A percentile compares a stretch with the other conserved stretches of the same genome.
Conservation (phyloP, 2,888 invertebrate species). For the Platerodrilus igneus region DNA sequence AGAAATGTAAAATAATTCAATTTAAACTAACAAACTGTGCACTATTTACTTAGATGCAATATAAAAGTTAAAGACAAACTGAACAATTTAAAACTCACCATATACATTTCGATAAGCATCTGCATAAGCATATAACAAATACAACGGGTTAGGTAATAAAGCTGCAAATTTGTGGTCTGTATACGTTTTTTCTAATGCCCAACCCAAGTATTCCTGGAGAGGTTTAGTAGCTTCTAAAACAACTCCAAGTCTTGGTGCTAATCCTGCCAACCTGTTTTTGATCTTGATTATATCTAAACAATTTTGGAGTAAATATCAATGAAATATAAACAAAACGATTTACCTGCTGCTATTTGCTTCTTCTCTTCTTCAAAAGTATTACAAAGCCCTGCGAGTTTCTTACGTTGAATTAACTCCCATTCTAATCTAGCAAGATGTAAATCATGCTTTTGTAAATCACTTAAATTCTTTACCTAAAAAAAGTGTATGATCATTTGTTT, state of each 20-base stretch:
- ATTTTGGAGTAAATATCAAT: too few species aligned
- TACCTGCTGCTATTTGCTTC: constrained; percentile 68
- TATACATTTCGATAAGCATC: constrained; percentile 77
- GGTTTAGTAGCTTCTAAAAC: constrained; percentile 79
- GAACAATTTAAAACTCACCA: constrained; percentile 54
- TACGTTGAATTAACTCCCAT: constrained; percentile 86
- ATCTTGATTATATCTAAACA: constrained; percentile 38
- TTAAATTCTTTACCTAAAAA: constrained; percentile 33
- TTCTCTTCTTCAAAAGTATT: constrained; percentile 72
- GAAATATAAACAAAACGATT: too few species aligned
- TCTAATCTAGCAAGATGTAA: constrained; percentile 80
- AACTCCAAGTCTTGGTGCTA: constrained; percentile 71
- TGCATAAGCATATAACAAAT: constrained; percentile 80
- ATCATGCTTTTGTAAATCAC: constrained; percentile 64
- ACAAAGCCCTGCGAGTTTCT: constrained; percentile 73
- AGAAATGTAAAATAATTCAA: too few species aligned
- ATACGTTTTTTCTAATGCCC: constrained; percentile 73
- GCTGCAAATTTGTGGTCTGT: constrained; percentile 71
- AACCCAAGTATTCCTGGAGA: constrained; percentile 79
- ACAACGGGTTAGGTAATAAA: constrained; percentile 75
- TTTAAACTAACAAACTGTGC: too few species aligned
- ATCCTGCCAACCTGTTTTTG: constrained; percentile 63
- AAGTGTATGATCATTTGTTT: neutral
- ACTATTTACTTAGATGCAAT: too few species aligned
- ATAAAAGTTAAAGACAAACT: too few species aligned